These are phyloP conservation scores for Halictus rubicundus DNA, from an alignment of 1,140 invertebrate genomes.

Conservation along the genomic window DNA sequence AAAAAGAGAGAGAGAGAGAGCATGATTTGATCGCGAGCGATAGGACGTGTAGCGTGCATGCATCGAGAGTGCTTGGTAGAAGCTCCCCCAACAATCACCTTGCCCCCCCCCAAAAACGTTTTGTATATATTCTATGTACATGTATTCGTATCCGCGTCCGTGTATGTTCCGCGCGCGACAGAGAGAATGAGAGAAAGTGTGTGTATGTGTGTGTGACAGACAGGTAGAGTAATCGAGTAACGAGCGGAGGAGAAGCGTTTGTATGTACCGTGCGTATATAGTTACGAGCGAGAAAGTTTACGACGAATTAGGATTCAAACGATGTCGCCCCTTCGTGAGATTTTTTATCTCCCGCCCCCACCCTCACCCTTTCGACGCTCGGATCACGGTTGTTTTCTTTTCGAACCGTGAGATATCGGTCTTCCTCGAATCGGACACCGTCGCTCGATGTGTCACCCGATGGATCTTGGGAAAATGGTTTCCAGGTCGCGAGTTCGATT, in stretches of 20 bases:
- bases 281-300: conserved; percentile 56
- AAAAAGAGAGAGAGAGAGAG: no score
- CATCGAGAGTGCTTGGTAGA: conserved; percentile 8
- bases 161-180: conserved; percentile 20
- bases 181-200: conserved; percentile 10
- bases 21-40: conserved; percentile 4
- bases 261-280: conserved; percentile 50
- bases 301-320: conserved; percentile 53
- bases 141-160: conserved; percentile 3
- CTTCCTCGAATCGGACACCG: neutral
- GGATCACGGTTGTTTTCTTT: conserved; percentile 19
- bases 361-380: neutral
- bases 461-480: neutral
- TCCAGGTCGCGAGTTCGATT: neutral
- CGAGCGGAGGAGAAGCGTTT: conserved; percentile 47
- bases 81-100: neutral
- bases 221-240: conserved; percentile 25
- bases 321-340: conserved; percentile 45
- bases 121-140: conserved; percentile 20
- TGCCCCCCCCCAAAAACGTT: neutral
- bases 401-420: conserved; percentile 10
- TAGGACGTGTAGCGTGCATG: conserved; percentile 21
- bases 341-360: neutral
- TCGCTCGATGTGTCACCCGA: conserved; percentile 11
- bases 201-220: conserved; percentile 7